A percentile compares a stretch with the other conserved stretches of the same genome.
These are phyloP conservation scores for Zhuqinia jingwanae DNA, from an alignment of 2,888 invertebrate species.

Conservation along the genomic window DNA sequence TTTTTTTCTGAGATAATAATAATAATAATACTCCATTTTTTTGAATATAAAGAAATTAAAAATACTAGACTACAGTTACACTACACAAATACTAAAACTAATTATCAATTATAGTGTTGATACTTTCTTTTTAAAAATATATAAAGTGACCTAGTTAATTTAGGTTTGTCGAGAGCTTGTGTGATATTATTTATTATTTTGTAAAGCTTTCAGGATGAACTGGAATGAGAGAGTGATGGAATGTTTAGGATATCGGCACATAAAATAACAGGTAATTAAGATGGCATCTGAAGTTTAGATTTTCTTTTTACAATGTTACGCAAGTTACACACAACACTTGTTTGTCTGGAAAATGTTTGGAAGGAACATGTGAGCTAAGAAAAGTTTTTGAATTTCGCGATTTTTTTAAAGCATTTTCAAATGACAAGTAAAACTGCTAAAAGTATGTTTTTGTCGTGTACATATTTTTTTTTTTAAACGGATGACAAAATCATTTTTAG, in stretches of 20 bases:
- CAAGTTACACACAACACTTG: background rate
- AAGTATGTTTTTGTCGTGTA: background rate
- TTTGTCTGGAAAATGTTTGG: background rate
- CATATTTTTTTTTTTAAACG: too few species aligned
- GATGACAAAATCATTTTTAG: too few species aligned
- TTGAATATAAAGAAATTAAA: background rate
- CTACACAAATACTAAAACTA: background rate
- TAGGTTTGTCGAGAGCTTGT: background rate
- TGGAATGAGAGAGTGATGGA: background rate
- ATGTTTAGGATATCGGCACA: background rate
- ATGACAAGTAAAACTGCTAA: slow-evolving; percentile 55
- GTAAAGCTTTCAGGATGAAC: slow-evolving; percentile 53
- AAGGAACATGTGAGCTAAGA: background rate
- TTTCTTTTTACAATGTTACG: background rate
- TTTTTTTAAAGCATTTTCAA: slow-evolving; percentile 47
- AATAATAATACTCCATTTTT: slow-evolving; percentile 34
- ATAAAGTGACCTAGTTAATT: background rate
- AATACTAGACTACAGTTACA: background rate
- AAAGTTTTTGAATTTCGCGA: background rate
- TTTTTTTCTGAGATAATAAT: background rate
- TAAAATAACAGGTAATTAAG: background rate
- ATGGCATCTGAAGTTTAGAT: background rate
- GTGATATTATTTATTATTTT: background rate
- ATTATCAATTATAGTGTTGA: too few species aligned
- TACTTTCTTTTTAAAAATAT: background rate